Evolutionary conservation across 2,797 vertebrate species (phyloP), one percentile per base, ranked within the genome.

Genomic region (Mormyrus proboscirostris): DNA sequence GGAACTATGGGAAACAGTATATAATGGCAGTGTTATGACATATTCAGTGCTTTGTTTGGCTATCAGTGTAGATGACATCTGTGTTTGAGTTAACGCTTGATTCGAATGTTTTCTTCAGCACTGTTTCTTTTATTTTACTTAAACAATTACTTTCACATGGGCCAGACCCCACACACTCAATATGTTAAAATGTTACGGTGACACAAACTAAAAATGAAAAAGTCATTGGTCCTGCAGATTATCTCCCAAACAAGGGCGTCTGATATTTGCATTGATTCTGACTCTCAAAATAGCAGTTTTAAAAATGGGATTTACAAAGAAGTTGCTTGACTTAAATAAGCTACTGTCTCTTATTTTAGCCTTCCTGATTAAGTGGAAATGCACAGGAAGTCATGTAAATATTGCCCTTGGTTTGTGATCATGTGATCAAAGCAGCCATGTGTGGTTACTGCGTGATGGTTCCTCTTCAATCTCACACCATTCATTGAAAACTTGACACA

Each of bases 341-440:
- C 92, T 91, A 92, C 94, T 93, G 94, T 91, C 94, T 95, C 92
- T 94, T 90, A 91, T 94, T 93, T 92, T 88, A 91, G 92, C 91
- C 94, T 95, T 96, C 95, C 95, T 95, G 95, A 92, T 95, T 95
- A 90, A 94, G 91, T 93, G 91, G 95, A 96, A 96, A 94, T 76
- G 19, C 88, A 91, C 92, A 95, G 95, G 96, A 96, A 96, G 94
- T 94, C 91, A 91, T 90, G 88, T 59, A 90, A n/a, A 51, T 76
- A 65, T 86, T 50, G 33, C 55, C 9, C 49, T 90, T 38, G 84
- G 90, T 91, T 86, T 89, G 89, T 89, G 87, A 89, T 82, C 92
- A 87, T 93, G 94, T 47, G 95, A 95, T 93, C 92, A 92, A 90
- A 93, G 88, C 90, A 89, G 89, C 92, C 88, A 65, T 2, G 41